phyloP scores from a whole-genome alignment of 1,140 invertebrate genomes.

The Eurytemora carolleeae region DNA sequence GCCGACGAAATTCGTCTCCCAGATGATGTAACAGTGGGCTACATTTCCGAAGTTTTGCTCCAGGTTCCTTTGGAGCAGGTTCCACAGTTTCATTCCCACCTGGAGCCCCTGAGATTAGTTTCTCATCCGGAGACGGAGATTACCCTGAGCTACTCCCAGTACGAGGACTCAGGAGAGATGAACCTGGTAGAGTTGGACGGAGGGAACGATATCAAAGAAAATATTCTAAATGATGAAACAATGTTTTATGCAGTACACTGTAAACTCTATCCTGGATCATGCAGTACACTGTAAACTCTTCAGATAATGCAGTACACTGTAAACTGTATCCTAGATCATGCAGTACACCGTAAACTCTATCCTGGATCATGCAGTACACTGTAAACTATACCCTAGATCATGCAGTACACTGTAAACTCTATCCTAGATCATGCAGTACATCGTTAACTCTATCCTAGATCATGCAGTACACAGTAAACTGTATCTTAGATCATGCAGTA shows the following conservation, averaged over 20 bases:
- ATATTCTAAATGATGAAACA: background rate
- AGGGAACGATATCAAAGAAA: too few relatives aligned
- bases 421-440: too few relatives aligned
- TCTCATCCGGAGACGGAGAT: conserved; percentile 41
- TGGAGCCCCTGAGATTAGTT: conserved; percentile 76
- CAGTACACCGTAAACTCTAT: too few relatives aligned
- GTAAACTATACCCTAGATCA: too few relatives aligned
- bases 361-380: too few relatives aligned
- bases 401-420: background rate
- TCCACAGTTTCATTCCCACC: conserved; percentile 82
- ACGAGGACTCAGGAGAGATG: conserved; percentile 22
- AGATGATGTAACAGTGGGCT: conserved; percentile 94
- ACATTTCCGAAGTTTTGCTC: conserved; percentile 76
- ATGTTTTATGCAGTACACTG: background rate
- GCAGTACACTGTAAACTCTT: too few relatives aligned
- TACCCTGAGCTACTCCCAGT: conserved; percentile 73
- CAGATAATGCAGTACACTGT: too few relatives aligned
- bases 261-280: too few relatives aligned
- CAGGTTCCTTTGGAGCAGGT: conserved; percentile 71
- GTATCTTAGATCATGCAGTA: too few relatives aligned
- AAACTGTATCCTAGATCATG: too few relatives aligned
- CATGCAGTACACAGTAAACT: too few relatives aligned
- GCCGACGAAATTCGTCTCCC: conserved; percentile 65
- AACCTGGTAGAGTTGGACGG: background rate
- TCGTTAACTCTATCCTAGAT: too few relatives aligned